phyloP scores from a whole-genome alignment of 1,140 invertebrate genomes.

The Aethina tumida region DNA sequence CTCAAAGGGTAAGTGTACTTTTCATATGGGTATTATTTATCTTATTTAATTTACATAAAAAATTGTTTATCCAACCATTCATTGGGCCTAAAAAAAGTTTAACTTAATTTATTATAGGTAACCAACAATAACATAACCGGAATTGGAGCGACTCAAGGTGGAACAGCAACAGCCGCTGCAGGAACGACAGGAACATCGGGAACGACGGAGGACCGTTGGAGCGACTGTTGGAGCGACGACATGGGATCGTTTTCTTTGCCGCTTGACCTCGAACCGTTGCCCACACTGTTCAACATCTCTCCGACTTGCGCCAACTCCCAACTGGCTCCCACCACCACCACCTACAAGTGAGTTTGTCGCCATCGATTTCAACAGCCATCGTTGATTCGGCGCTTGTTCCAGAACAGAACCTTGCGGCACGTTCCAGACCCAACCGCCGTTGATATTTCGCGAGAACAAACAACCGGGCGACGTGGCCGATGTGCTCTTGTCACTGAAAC shows the following conservation, averaged over 20 bases:
- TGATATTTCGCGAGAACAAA: slow-evolving; percentile 24
- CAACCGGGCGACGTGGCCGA: slow-evolving; percentile 58
- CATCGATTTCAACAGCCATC: not conserved
- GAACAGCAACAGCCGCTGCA: no score
- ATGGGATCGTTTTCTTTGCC: slow-evolving; percentile 72
- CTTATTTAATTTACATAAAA: no score
- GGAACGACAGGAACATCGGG: no score
- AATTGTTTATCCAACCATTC: no score
- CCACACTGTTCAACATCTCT: slow-evolving; percentile 62
- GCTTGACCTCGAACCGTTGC: slow-evolving; percentile 64
- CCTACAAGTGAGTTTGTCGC: slow-evolving; percentile 53
- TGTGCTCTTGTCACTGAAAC: slow-evolving; percentile 75
- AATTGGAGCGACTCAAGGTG: no score
- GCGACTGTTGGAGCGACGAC: slow-evolving; percentile 62
- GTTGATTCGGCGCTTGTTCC: slow-evolving; percentile 9
- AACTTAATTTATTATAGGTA: no score
- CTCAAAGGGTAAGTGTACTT: no score
- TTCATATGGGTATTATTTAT: no score
- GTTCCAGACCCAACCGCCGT: slow-evolving; percentile 21
- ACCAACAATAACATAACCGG: no score
- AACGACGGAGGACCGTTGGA: not conserved
- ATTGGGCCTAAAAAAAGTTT: no score
- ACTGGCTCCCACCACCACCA: slow-evolving; percentile 41
- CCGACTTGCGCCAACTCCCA: slow-evolving; percentile 55
- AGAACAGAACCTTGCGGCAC: slow-evolving; percentile 24